Base-by-base conservation (phyloP, 2,888 invertebrate genomes). In the Electrophaes corylata region DNA sequence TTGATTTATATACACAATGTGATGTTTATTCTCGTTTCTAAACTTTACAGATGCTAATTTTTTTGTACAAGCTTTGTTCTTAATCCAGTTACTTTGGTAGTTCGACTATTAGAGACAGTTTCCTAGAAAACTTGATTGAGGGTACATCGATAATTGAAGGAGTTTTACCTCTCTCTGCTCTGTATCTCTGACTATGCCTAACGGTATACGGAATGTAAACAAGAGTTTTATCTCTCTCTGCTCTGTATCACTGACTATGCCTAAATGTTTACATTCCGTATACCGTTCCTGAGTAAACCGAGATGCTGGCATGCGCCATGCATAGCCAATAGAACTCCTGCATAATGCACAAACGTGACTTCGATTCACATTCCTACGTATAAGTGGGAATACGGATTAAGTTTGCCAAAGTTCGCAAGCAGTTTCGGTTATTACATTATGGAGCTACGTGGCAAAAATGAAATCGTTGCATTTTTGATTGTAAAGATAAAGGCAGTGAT, bases 351-450 rank as follows among this genome's bases (percentile, higher is more conserved):
- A 62, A 43, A 65, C 54, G 64, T 59, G 59, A 64, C 62, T 67
- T 53, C 60, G 47, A 49, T 49, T 44, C 53, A 57, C 65, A 64
- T 62, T 67, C 60, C 64, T 62, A 60, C 50, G 56, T 59, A 59
- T 55, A 57, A 50, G 59, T 52, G 43, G 41, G 49, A 46, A 62
- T 62, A 50, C 54, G 40, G 43, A 48, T 37, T 49, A 63, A 66
- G 72, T 69, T 77, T 71, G 61, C 70, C 68, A 70, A 61, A 69
- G 64, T 46, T 46, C 31, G 35, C 19, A 18, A 52, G 40, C 19
- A 46, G 53, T 46, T 53, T 47, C 19, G 33, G 53, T 47, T 54
- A 47, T 53, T 53, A 53, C 45, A 40, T n/a, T 31, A 46, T 37
- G 46, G 29, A 41, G 33, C 66, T 35, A 66, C 70, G 65, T 69